Evolutionary conservation across 1,140 invertebrate species (phyloP), one percentile per base, ranked within the genome.

Genomic region (Pseudoatta argentina): DNA sequence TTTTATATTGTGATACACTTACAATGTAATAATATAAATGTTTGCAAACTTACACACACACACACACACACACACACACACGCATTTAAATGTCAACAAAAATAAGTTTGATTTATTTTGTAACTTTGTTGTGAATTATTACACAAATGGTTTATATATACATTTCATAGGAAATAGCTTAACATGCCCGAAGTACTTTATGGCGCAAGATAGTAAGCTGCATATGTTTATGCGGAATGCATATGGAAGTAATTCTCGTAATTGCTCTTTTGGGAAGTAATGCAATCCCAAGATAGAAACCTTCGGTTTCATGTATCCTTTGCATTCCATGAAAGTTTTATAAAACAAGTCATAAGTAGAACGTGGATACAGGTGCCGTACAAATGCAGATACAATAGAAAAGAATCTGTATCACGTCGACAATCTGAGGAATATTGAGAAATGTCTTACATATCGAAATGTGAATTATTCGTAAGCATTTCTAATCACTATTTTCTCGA

Each of bases 271-370:
- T 39, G 79, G 69, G 39, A 48, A 61, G 79, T 48, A 73, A 75
- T 55, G 69, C 39, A 73, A 61, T 83, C 79, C 55, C 69, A 27
- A 61, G 67, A 39, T 73, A 30, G 34, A 39, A 61, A 82, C 44
- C 53, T 86, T 63, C 48, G 34, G 51, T 48, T 69, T 67, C 39
- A 18, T 16, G 53, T 39, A 53, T 63, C 61, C 44, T 51, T 16
- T 14, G 53, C 51, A 83, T 75, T 61, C 69, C 27, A 83, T 83
- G 69, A 83, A 83, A 83, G 39, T 83, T 75, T 83, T 83, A 83
- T 83, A 75, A 59, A 63, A 55, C 39, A 61, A 73, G 55, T 73
- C 64, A 79, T 34, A 27, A 57, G 48, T 30, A n/a, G 64, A 76
- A 53, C 44, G 39, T 8, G 39, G 18, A 21, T 48, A 82, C 16